phyloP scores from a whole-genome alignment of 2,888 invertebrate species.

The Polyploca ridens region DNA sequence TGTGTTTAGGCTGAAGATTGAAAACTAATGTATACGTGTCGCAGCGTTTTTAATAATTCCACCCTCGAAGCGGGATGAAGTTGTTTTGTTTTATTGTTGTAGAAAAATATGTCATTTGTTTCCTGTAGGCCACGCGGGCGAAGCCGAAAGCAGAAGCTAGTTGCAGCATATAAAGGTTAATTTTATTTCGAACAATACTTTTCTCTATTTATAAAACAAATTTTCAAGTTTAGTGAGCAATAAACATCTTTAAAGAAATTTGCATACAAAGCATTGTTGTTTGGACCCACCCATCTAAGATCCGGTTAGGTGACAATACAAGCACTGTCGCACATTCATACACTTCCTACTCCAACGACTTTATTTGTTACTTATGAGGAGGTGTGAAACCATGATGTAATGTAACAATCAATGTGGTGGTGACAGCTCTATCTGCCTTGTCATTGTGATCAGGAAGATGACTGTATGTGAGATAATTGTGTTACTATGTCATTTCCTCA shows the following conservation, averaged over 20 bases:
- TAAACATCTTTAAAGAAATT: conserved; percentile 16
- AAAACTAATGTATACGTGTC: no score
- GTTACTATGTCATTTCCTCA: conserved; percentile 36
- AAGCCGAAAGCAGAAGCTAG: no score
- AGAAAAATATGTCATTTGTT: no score
- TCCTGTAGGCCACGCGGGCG: no score
- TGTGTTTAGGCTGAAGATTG: no score
- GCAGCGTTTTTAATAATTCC: no score
- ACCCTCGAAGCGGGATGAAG: no score
- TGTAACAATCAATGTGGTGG: conserved; percentile 30
- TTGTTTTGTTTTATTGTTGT: no score
- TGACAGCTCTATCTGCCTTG: conserved; percentile 42
- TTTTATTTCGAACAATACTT: neutral
- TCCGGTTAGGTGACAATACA: conserved; percentile 26
- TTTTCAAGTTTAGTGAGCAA: neutral
- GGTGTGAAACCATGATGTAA: conserved; percentile 42
- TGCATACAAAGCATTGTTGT: conserved; percentile 26
- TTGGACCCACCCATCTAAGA: conserved; percentile 19
- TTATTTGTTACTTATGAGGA: conserved; percentile 32
- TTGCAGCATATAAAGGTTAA: no score
- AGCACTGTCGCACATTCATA: conserved; percentile 23
- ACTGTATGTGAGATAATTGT: conserved; percentile 27
- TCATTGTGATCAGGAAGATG: conserved; percentile 50
- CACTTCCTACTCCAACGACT: conserved; percentile 39
- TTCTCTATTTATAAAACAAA: neutral